phyloP scores from a whole-genome alignment of 2,113 vertebrate species.

The Stigmatopora argus region DNA sequence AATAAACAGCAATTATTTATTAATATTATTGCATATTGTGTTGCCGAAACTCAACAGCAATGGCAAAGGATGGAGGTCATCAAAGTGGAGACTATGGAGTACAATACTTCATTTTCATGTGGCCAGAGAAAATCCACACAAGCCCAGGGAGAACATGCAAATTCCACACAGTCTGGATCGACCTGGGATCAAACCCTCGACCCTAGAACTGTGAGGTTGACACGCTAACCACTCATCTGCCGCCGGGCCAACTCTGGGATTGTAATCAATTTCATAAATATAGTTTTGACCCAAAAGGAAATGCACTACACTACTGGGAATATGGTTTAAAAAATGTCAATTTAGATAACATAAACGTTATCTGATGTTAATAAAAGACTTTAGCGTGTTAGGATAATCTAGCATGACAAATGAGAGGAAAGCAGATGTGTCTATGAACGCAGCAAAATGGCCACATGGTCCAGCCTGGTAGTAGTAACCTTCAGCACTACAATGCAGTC shows the following conservation, averaged over 20 bases:
- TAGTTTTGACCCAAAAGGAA: neutral
- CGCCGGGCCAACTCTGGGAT: too few species aligned
- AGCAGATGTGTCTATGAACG: slow-evolving; percentile 12
- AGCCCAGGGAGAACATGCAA: too few species aligned
- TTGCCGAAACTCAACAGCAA: too few species aligned
- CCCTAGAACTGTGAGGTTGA: too few species aligned
- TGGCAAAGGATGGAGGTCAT: neutral
- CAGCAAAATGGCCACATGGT: slow-evolving; percentile 72
- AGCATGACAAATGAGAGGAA: neutral
- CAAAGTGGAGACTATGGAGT: neutral
- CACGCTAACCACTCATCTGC: neutral
- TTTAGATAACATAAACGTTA: neutral
- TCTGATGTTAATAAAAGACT: neutral
- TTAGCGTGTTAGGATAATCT: neutral
- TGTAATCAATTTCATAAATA: too few species aligned
- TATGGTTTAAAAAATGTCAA: neutral
- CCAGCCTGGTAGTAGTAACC: slow-evolving; percentile 58
- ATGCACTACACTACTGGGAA: neutral
- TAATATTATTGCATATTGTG: too few species aligned
- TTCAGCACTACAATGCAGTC: slow-evolving; percentile 44
- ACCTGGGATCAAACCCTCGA: too few species aligned
- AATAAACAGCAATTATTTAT: too few species aligned
- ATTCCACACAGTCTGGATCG: too few species aligned
- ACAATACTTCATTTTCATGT: neutral
- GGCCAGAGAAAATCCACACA: neutral